These are phyloP conservation scores for Leptoteleia sp. DNA, from an alignment of 1,140 invertebrate genomes.

Conservation along the genomic window DNA sequence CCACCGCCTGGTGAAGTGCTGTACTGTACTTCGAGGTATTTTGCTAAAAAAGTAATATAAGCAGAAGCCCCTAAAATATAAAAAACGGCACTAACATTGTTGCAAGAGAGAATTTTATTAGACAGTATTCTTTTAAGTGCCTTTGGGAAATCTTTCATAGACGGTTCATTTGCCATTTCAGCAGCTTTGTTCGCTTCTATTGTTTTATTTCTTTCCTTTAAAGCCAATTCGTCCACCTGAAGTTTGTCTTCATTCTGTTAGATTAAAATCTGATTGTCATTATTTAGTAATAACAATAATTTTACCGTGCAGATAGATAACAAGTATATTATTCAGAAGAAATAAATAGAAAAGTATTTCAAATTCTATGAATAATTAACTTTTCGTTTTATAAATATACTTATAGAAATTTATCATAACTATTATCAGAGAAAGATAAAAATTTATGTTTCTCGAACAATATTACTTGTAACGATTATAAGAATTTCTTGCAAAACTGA, in stretches of 20 bases:
- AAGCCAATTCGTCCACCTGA: slow-evolving; percentile 68
- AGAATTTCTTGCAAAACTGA: too few species aligned
- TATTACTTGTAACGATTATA: too few species aligned
- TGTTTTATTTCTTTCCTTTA: slow-evolving; percentile 64
- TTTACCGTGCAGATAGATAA: too few species aligned
- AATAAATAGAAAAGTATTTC: too few species aligned
- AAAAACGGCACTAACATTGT: slow-evolving; percentile 83
- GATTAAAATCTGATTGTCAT: not conserved
- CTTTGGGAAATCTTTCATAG: slow-evolving; percentile 81
- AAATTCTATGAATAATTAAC: not conserved
- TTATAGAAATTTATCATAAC: too few species aligned
- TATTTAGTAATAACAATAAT: not conserved
- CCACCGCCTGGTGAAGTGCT: slow-evolving; percentile 84
- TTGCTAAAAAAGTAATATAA: slow-evolving; percentile 86
- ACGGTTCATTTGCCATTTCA: slow-evolving; percentile 53
- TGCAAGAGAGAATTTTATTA: slow-evolving; percentile 83
- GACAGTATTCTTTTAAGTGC: slow-evolving; percentile 83
- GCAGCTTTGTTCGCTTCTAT: slow-evolving; percentile 33
- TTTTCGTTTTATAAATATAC: too few species aligned
- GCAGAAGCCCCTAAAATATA: slow-evolving; percentile 85
- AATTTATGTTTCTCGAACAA: too few species aligned
- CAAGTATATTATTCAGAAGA: too few species aligned
- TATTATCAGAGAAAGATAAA: too few species aligned
- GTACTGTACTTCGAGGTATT: slow-evolving; percentile 88
- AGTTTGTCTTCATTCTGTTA: slow-evolving; percentile 66